phyloP scores from a whole-genome alignment of 2,113 vertebrate genomes.

The Canis aureus region DNA sequence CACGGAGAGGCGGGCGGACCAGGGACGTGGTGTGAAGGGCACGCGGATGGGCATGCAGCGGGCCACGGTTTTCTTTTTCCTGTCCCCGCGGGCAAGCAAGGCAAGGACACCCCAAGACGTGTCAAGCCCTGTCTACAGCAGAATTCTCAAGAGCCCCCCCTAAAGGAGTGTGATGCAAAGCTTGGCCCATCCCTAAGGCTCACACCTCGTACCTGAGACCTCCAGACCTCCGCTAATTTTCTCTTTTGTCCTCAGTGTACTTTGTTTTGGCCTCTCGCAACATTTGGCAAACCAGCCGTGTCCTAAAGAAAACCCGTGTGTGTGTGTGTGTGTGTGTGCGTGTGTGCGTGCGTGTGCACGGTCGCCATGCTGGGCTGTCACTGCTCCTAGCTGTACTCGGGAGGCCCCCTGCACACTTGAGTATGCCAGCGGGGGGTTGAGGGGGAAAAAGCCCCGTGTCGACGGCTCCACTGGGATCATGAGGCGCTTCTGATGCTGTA shows the following conservation, averaged over 20 bases:
- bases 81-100: neutral
- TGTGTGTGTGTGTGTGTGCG: neutral
- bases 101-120: neutral
- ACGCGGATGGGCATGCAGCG: rapidly evolving
- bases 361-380: constrained; percentile 18
- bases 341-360: neutral
- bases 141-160: neutral
- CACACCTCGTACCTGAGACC: too few species aligned
- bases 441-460: neutral
- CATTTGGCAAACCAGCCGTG: constrained; percentile 59
- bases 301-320: constrained; percentile 32
- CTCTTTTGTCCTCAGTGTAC: neutral
- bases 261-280: neutral
- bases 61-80: too few species aligned
- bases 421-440: neutral
- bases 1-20: rapidly evolving
- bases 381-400: constrained; percentile 84
- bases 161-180: rapidly evolving
- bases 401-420: constrained; percentile 50
- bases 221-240: neutral
- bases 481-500: constrained; percentile 11
- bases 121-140: neutral
- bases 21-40: neutral
- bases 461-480: neutral
- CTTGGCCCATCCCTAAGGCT: neutral